These are phyloP conservation scores for Alfaro cultratus DNA, from an alignment of 2,797 vertebrate genomes.

Conservation along the genomic window DNA sequence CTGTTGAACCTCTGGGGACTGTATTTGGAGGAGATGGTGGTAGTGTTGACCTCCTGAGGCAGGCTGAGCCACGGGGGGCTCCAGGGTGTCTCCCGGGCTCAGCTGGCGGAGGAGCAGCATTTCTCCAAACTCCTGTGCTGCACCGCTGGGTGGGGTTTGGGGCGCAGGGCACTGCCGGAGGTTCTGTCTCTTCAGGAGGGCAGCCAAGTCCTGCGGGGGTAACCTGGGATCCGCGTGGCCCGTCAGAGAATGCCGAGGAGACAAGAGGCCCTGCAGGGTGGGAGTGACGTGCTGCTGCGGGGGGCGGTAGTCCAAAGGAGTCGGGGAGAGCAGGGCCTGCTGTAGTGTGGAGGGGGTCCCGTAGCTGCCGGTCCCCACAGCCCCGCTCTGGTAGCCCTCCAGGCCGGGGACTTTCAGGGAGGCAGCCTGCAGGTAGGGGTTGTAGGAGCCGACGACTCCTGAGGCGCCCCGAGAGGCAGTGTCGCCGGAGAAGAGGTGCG, in stretches of 20 bases:
- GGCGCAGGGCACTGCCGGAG: slow-evolving; percentile 73
- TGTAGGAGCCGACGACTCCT: slow-evolving; percentile 78
- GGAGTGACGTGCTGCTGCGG: slow-evolving; percentile 91
- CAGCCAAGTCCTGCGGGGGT: slow-evolving; percentile 90
- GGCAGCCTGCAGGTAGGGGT: slow-evolving; percentile 84
- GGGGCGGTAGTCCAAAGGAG: slow-evolving; percentile 92
- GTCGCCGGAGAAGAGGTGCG: slow-evolving; percentile 89
- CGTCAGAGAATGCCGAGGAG: slow-evolving; percentile 94
- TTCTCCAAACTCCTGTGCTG: slow-evolving; percentile 87
- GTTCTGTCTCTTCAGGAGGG: slow-evolving; percentile 89
- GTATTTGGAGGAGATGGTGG: slow-evolving; percentile 91
- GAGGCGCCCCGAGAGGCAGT: slow-evolving; percentile 71
- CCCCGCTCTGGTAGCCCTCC: slow-evolving; percentile 86
- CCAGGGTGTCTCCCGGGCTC: slow-evolving; percentile 88
- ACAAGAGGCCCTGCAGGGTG: slow-evolving; percentile 95
- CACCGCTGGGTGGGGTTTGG: slow-evolving; percentile 62
- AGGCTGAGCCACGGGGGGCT: slow-evolving; percentile 75
- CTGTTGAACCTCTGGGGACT: slow-evolving; percentile 85
- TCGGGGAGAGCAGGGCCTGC: slow-evolving; percentile 95
- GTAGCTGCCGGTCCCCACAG: slow-evolving; percentile 76
- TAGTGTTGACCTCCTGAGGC: slow-evolving; percentile 80
- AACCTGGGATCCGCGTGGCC: slow-evolving; percentile 92
- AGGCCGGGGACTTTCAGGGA: slow-evolving; percentile 91
- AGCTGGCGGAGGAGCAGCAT: slow-evolving; percentile 92
- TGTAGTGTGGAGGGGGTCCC: slow-evolving; percentile 91